These are phyloP conservation scores for Phalacrocorax pelagicus DNA, from an alignment of 2,113 vertebrate genomes.

Conservation along the genomic window DNA sequence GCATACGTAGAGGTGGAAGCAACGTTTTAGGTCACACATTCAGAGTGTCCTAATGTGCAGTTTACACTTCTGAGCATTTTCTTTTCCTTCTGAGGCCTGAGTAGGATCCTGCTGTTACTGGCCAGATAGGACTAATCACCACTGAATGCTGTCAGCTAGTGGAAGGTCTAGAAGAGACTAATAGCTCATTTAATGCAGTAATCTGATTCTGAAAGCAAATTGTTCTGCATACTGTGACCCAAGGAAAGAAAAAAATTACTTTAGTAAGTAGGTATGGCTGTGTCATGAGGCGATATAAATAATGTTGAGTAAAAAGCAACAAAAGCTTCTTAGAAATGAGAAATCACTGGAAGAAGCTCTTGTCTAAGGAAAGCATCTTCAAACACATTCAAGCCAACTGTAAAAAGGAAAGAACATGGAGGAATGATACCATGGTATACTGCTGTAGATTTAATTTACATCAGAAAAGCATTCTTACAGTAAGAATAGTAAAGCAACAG, in stretches of 20 bases:
- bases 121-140: background rate
- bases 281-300: background rate
- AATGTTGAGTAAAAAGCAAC: background rate
- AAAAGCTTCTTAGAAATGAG: background rate
- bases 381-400: background rate
- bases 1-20: background rate
- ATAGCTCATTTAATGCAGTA: constrained; percentile 26
- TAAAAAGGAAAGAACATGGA: background rate
- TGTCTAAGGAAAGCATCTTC: background rate
- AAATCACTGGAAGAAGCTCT: background rate
- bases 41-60: background rate
- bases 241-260: background rate
- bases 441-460: background rate
- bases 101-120: background rate
- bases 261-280: background rate
- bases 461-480: background rate
- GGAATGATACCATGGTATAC: background rate
- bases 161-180: constrained; percentile 22
- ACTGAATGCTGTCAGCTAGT: background rate
- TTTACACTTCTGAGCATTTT: background rate
- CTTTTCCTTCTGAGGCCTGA: background rate
- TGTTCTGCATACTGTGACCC: background rate
- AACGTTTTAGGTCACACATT: background rate
- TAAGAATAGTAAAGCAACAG: background rate
- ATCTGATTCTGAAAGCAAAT: constrained; percentile 38